Evolutionary conservation across 2,113 vertebrate genomes (phyloP).

Genomic region (Dicentrarchus labrax): DNA sequence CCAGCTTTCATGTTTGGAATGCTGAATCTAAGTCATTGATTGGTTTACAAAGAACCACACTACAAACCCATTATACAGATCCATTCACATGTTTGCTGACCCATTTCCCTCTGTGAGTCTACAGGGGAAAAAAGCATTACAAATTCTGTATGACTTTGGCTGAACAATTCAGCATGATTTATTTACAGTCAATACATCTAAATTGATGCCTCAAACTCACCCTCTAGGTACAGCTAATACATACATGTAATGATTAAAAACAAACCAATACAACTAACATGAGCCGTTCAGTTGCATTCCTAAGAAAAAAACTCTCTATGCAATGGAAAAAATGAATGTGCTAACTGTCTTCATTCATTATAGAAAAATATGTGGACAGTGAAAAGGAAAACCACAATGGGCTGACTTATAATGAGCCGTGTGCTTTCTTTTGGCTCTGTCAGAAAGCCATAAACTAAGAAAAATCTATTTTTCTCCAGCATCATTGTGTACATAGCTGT

Average conservation of each 20-base stretch:
- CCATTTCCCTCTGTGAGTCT: conserved; percentile 50
- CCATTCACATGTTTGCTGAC: conserved; percentile 71
- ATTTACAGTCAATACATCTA: not conserved
- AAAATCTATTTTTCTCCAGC: not conserved
- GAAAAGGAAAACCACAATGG: conserved; percentile 48
- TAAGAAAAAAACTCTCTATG: not conserved
- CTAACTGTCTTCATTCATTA: conserved; percentile 51
- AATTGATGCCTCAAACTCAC: not conserved
- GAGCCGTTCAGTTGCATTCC: not conserved
- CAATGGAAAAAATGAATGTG: conserved; percentile 46
- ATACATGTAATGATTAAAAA: not conserved
- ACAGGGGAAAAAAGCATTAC: conserved; percentile 21
- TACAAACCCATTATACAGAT: conserved; percentile 63
- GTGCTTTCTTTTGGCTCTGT: conserved; percentile 28
- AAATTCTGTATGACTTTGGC: conserved; percentile 2
- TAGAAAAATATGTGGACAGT: conserved; percentile 42
- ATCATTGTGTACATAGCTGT: not conserved
- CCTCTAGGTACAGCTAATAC: not conserved
- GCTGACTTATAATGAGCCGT: conserved; percentile 48
- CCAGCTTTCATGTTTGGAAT: conserved; percentile 48
- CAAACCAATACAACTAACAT: conserved; percentile 1
- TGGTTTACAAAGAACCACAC: conserved; percentile 51
- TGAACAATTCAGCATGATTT: not conserved
- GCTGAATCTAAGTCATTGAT: conserved; percentile 71
- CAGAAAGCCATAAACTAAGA: conserved; percentile 30